Conservation (phyloP, 2,797 vertebrate genomes). For the Chanos chanos region DNA sequence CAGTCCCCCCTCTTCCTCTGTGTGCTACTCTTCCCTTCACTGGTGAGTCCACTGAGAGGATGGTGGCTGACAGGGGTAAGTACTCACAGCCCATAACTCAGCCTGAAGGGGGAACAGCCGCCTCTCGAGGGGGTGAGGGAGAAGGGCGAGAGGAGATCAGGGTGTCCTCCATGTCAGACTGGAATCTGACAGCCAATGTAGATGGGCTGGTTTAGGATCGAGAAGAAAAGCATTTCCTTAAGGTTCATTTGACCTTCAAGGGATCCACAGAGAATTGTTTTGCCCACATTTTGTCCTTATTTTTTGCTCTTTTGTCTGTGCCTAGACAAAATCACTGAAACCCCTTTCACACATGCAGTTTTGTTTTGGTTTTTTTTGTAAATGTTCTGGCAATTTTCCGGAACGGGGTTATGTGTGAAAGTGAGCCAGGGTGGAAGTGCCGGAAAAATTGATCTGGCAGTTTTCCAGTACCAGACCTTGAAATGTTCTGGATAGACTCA, state of each 20-base stretch:
- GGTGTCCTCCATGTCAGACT: conserved; percentile 72
- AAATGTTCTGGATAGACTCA: too few relatives aligned
- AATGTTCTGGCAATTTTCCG: too few relatives aligned
- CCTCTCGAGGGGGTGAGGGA: conserved; percentile 64
- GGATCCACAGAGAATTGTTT: conserved; percentile 18
- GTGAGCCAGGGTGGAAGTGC: too few relatives aligned
- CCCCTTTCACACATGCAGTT: too few relatives aligned
- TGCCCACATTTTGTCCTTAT: too few relatives aligned
- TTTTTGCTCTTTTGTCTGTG: too few relatives aligned
- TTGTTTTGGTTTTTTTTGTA: too few relatives aligned
- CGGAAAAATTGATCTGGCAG: too few relatives aligned
- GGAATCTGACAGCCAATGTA: conserved; percentile 84
- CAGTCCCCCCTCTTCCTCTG: conserved; percentile 19
- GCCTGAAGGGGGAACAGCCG: conserved; percentile 75
- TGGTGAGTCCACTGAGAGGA: conserved; percentile 52
- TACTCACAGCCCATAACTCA: conserved; percentile 92
- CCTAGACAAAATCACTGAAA: too few relatives aligned
- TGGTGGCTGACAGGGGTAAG: conserved; percentile 77
- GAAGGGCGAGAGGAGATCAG: conserved; percentile 31
- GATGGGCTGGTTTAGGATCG: conserved; percentile 54
- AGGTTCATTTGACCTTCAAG: conserved; percentile 24
- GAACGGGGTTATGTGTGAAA: too few relatives aligned
- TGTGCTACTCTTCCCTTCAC: conserved; percentile 22
- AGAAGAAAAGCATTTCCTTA: conserved; percentile 13
- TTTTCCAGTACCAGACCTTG: too few relatives aligned